phyloP scores from a whole-genome alignment of 2,113 vertebrate species.

The Oncorhynchus tshawytscha region DNA sequence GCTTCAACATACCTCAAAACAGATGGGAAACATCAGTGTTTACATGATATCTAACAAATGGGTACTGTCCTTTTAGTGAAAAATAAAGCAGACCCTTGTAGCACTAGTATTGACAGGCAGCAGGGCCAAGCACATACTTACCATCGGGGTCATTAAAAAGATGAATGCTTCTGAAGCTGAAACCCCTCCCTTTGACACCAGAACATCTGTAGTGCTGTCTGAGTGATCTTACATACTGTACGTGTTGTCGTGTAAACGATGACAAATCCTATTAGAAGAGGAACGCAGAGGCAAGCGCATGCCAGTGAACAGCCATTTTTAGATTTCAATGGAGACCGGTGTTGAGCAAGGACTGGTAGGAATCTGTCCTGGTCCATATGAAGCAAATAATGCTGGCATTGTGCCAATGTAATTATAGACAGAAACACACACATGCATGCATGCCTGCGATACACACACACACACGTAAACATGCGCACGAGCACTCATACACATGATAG shows the following conservation, averaged over 20 bases:
- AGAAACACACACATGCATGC: not conserved
- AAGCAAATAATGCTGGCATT: slow-evolving; percentile 29
- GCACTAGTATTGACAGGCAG: not conserved
- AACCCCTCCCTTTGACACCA: slow-evolving; percentile 19
- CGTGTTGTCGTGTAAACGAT: slow-evolving; percentile 11
- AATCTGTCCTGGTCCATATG: slow-evolving; percentile 45
- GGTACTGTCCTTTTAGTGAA: not conserved
- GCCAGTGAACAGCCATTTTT: slow-evolving; percentile 1
- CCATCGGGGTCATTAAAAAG: not conserved
- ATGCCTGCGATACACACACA: not conserved
- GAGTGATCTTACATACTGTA: not conserved
- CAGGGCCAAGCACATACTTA: not conserved
- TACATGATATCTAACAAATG: slow-evolving; percentile 14
- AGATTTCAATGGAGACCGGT: slow-evolving; percentile 15
- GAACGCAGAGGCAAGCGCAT: slow-evolving; percentile 12
- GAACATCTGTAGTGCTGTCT: not conserved
- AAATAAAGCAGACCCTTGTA: not conserved
- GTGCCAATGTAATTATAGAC: slow-evolving; percentile 26
- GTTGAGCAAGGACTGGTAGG: slow-evolving; percentile 7
- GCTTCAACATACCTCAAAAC: slow-evolving; percentile 25
- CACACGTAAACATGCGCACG: not conserved
- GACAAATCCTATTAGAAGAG: not conserved
- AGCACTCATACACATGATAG: not conserved
- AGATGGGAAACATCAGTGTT: slow-evolving; percentile 28
- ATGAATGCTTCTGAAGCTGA: slow-evolving; percentile 3